These are phyloP conservation scores for Notothenia coriiceps DNA, from an alignment of 2,113 vertebrate species.

Conservation along the genomic window DNA sequence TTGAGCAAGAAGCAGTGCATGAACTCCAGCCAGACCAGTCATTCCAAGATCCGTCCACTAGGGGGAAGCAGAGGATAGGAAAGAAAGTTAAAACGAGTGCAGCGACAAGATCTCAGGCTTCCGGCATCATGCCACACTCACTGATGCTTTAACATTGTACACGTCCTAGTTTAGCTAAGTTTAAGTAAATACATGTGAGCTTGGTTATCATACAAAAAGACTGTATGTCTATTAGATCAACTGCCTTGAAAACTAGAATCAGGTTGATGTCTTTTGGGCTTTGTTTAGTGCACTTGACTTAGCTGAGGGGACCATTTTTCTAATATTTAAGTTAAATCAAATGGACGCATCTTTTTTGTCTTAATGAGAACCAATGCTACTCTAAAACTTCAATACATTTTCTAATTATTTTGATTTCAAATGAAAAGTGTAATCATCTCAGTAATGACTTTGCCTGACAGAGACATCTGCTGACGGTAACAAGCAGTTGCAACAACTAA, in stretches of 20 bases:
- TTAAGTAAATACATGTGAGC: slow-evolving; percentile 31
- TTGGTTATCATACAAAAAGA: slow-evolving; percentile 14
- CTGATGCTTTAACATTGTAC: slow-evolving; percentile 39
- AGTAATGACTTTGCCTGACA: slow-evolving; percentile 29
- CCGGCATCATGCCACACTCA: slow-evolving; percentile 23
- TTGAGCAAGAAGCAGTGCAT: slow-evolving; percentile 94
- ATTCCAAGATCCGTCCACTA: slow-evolving; percentile 98
- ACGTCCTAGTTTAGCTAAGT: slow-evolving; percentile 45
- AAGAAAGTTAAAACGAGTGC: not conserved
- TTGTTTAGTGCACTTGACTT: slow-evolving; percentile 2
- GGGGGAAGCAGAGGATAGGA: slow-evolving; percentile 75
- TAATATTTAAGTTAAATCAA: not conserved
- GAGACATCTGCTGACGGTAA: slow-evolving; percentile 66
- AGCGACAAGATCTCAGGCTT: slow-evolving; percentile 18
- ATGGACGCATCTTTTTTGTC: too few species aligned
- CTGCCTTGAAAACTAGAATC: slow-evolving; percentile 17
- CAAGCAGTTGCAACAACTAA: slow-evolving; percentile 37
- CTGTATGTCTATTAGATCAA: slow-evolving; percentile 12
- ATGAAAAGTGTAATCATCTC: slow-evolving; percentile 52
- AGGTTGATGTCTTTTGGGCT: not conserved
- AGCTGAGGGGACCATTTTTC: not conserved
- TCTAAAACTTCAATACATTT: not conserved
- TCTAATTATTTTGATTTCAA: slow-evolving; percentile 37
- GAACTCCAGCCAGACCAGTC: slow-evolving; percentile 96
- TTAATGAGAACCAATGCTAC: not conserved